Evolutionary conservation across 2,797 vertebrate species (phyloP).

Genomic region (Novumbra hubbsi): DNA sequence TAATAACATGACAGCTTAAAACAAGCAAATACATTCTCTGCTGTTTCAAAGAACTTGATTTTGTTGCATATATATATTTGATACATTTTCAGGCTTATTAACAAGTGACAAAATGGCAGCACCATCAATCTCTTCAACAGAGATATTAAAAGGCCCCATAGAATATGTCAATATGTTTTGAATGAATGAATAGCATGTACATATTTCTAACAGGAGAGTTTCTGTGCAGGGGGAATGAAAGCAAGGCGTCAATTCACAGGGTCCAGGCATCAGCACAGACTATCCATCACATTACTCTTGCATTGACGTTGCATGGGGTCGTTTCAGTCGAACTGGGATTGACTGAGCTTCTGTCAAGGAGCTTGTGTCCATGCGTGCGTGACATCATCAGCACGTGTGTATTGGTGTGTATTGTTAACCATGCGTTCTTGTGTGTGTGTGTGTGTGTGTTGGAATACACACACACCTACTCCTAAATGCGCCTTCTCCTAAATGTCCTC

Average conservation of each 20-base stretch:
- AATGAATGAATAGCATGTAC: slow-evolving; percentile 21
- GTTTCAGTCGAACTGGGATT: slow-evolving; percentile 11
- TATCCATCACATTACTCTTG: slow-evolving; percentile 37
- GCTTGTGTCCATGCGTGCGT: background rate
- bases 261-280: slow-evolving; percentile 21
- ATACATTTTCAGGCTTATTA: background rate
- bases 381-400: background rate
- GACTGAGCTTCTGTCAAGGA: slow-evolving; percentile 8
- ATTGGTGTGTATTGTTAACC: background rate
- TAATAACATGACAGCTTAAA: background rate
- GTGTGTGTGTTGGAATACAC: background rate
- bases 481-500: background rate
- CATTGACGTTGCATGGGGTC: slow-evolving; percentile 11
- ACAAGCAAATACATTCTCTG: background rate
- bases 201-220: slow-evolving; percentile 15
- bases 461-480: too few species aligned
- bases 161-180: slow-evolving; percentile 28
- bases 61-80: background rate
- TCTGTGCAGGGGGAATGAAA: slow-evolving; percentile 10
- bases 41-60: background rate
- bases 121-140: slow-evolving; percentile 21
- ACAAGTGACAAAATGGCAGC: background rate
- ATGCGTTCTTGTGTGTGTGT: background rate
- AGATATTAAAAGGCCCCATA: slow-evolving; percentile 1
- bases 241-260: slow-evolving; percentile 18